phyloP scores from a whole-genome alignment of 2,888 invertebrate genomes.

The Petrolisthes cinctipes region DNA sequence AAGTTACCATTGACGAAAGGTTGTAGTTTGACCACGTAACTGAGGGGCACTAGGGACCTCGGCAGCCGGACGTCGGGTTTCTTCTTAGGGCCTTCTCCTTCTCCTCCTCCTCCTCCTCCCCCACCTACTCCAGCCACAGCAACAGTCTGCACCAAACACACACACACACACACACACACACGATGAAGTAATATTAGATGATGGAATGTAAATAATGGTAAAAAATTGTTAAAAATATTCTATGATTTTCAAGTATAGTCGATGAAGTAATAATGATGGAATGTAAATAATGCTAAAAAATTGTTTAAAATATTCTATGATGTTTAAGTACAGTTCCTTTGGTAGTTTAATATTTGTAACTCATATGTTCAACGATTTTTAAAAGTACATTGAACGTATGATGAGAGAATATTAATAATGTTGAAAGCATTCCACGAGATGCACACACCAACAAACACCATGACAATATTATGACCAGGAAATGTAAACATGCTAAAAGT shows the following conservation, averaged over 20 bases:
- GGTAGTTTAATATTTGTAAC: no score
- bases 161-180: neutral
- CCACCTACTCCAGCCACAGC: no score
- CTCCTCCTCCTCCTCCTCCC: neutral
- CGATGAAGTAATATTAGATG: neutral
- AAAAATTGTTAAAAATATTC: neutral
- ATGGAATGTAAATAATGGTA: neutral
- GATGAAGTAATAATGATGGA: neutral
- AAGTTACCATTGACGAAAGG: slow-evolving; percentile 65
- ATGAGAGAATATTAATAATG: no score
- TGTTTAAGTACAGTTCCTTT: no score
- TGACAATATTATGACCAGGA: no score
- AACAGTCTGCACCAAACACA: neutral
- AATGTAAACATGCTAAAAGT: no score
- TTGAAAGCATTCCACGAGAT: no score
- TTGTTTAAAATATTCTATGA: no score
- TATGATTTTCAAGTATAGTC: no score
- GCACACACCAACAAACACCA: no score
- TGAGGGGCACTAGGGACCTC: slow-evolving; percentile 26
- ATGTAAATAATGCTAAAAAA: neutral
- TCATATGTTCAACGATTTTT: no score
- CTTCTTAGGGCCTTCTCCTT: neutral
- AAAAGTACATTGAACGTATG: no score
- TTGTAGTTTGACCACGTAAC: slow-evolving; percentile 51
- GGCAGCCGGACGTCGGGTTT: slow-evolving; percentile 40